phyloP scores from a whole-genome alignment of 2,797 vertebrate genomes.

The Enteromius paludinosus region DNA sequence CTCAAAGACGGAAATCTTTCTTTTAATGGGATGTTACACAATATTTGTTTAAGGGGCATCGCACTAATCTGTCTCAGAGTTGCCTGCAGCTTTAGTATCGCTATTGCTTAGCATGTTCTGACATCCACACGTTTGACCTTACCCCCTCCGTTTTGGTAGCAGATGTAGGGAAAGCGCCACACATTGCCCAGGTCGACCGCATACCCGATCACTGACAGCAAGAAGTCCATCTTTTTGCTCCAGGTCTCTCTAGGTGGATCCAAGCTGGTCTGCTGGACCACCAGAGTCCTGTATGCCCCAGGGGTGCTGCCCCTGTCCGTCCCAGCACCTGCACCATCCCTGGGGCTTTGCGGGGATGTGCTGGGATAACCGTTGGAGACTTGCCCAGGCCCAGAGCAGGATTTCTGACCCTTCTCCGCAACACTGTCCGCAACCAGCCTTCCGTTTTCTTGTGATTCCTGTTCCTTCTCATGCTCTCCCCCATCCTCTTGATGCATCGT shows the following conservation, averaged over 20 bases:
- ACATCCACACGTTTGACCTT: constrained; percentile 69
- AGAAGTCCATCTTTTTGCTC: constrained; percentile 98
- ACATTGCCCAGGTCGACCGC: constrained; percentile 97
- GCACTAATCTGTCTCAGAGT: not conserved
- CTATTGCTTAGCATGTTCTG: not conserved
- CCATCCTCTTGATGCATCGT: constrained; percentile 78
- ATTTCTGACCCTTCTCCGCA: constrained; percentile 72
- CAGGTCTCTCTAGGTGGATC: constrained; percentile 90
- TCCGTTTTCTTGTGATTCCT: constrained; percentile 78
- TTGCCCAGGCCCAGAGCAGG: constrained; percentile 73
- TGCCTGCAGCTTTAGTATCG: not conserved
- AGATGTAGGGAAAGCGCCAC: constrained; percentile 98
- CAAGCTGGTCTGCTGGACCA: constrained; percentile 85
- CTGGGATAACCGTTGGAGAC: constrained; percentile 91
- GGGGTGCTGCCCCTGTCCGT: constrained; percentile 61
- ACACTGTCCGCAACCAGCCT: constrained; percentile 75
- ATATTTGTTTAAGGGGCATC: constrained; percentile 22
- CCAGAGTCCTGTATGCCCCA: constrained; percentile 81
- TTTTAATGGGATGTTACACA: constrained; percentile 26
- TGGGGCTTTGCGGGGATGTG: constrained; percentile 82
- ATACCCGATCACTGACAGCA: constrained; percentile 96
- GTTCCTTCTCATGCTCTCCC: constrained; percentile 68
- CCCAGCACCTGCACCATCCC: constrained; percentile 70
- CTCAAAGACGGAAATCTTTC: constrained; percentile 48
- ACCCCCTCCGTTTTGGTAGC: constrained; percentile 99